Evolutionary conservation across 2,888 invertebrate species (phyloP), one percentile per base, ranked within the genome.

Genomic region (Tenthredo distinguenda): DNA sequence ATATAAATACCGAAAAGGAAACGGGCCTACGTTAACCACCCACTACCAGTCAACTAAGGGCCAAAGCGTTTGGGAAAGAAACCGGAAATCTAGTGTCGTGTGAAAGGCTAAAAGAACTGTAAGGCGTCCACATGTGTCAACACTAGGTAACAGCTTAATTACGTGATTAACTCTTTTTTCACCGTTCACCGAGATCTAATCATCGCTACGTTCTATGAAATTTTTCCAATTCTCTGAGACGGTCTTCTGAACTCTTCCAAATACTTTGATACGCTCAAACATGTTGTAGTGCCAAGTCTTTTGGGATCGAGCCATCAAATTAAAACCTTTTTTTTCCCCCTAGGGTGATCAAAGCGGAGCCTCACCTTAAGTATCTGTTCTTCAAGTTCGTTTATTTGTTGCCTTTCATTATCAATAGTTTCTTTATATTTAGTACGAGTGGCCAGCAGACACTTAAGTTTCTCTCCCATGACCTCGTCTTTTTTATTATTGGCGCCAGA

Each of bases 401-500:
- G 92, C 9, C 94, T 93, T 86, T 95, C 95, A 15, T 93, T 93
- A 26, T 93, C 93, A 15, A 96, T 95, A 86, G 94, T 94, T 0
- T 94, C 91, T 0, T 94, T 93, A 86, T 94, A 95, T 62, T 94
- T 94, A 85, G 95, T 94, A 87, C 96, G 95, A 68, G 95, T 94
- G 21, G 94, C 94, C 12, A 96, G 91, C 0, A 96, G 93, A 0
- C 91, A 91, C 65, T 95, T 93, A 86, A 96, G 93, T 86, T 94
- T 95, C 55, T 94, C 94, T 0, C 95, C 93, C 2, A 95, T 94
- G 87, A 92, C 94, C 2, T 94, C 93, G 87, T 95, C 96, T 89
- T 95, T 95, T 76, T 94, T 94, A 68, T 94, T 92, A 89, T 96
- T 96, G 2, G 94, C 94, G 0, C 94, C 94, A 87, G 95, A 96